Evolutionary conservation across 2,888 invertebrate species (phyloP).

Genomic region (Aphrophora alni): DNA sequence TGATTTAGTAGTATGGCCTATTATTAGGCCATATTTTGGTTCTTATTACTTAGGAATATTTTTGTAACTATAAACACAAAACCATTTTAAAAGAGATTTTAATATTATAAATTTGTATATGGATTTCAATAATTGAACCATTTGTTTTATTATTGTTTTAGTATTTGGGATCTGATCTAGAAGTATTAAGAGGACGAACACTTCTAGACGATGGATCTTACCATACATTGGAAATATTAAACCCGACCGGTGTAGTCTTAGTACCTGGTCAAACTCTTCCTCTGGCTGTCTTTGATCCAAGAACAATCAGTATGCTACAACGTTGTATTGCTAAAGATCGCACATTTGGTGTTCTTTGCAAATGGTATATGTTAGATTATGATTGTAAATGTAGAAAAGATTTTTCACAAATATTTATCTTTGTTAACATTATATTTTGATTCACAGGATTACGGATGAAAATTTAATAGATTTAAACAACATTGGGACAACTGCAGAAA

Average conservation of each 20-base stretch:
- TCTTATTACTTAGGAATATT: no score
- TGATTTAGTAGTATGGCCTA: no score
- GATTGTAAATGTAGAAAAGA: neutral
- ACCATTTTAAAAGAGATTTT: no score
- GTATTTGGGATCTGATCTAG: slow-evolving; percentile 67
- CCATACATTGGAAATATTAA: slow-evolving; percentile 64
- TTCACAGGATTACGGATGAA: neutral
- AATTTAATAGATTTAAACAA: no score
- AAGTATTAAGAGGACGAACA: slow-evolving; percentile 69
- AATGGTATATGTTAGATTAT: slow-evolving; percentile 54
- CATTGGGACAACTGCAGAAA: slow-evolving; percentile 70
- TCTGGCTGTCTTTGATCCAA: slow-evolving; percentile 63
- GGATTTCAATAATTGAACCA: no score
- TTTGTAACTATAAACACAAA: no score
- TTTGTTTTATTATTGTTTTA: slow-evolving; percentile 54
- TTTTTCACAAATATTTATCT: neutral
- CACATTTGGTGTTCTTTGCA: slow-evolving; percentile 69
- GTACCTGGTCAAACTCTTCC: slow-evolving; percentile 84
- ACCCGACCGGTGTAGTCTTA: slow-evolving; percentile 67
- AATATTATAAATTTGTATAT: no score
- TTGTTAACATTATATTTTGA: neutral
- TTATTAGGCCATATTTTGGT: no score
- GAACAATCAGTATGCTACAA: slow-evolving; percentile 65
- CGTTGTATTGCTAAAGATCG: slow-evolving; percentile 65
- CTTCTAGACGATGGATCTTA: slow-evolving; percentile 64